phyloP scores from a whole-genome alignment of 1,140 invertebrate species.

The Eueides isabella region DNA sequence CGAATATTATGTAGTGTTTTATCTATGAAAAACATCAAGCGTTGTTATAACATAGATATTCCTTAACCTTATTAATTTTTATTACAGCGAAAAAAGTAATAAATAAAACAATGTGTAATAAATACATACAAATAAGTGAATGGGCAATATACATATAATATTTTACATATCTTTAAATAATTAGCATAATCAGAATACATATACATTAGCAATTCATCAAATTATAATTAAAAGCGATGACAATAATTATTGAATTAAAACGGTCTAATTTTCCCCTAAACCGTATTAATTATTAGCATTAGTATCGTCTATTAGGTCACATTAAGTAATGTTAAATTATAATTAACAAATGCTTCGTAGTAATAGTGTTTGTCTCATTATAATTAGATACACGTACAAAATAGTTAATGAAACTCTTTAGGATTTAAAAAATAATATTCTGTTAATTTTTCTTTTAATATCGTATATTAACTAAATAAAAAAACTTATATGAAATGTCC shows the following conservation, averaged over 20 bases:
- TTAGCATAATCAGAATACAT: not conserved
- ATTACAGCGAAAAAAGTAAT: not conserved
- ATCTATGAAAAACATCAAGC: constrained; percentile 49
- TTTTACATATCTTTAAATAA: constrained; percentile 1
- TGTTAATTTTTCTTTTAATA: too few relatives aligned
- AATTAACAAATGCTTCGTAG: not conserved
- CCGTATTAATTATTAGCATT: not conserved
- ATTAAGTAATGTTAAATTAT: constrained; percentile 6
- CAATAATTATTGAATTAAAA: constrained; percentile 2
- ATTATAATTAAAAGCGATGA: constrained; percentile 6
- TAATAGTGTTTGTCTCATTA: constrained; percentile 3
- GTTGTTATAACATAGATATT: constrained; percentile 49
- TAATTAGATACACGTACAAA: not conserved
- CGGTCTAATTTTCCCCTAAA: not conserved
- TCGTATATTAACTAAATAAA: too few relatives aligned
- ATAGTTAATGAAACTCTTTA: not conserved
- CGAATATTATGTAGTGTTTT: constrained; percentile 78
- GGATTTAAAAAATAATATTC: not conserved
- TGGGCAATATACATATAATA: too few relatives aligned
- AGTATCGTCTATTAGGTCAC: constrained; percentile 10
- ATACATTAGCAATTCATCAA: constrained; percentile 12
- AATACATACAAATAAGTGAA: too few relatives aligned
- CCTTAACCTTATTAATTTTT: not conserved
- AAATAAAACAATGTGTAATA: too few relatives aligned
- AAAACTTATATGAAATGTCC: constrained; percentile 6